Conservation (phyloP, 2,888 invertebrate species). For the Plutella xylostella region DNA sequence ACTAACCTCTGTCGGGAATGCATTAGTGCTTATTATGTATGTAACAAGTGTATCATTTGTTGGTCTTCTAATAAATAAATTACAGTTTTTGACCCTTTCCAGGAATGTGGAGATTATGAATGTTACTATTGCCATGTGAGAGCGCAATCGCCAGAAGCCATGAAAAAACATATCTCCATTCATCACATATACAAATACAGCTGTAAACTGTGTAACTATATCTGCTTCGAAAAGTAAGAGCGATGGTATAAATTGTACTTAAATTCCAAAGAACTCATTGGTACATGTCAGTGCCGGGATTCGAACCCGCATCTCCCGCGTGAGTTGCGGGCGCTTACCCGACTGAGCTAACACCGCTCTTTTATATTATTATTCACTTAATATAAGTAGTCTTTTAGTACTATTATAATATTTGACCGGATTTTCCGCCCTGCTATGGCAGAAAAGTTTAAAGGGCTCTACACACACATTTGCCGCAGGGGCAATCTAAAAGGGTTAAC, state of each 20-base stretch:
- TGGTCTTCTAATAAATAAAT: no score
- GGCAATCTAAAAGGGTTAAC: background rate
- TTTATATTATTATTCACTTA: background rate
- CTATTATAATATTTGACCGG: background rate
- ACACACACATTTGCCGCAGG: background rate
- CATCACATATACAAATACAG: slow-evolving; percentile 29
- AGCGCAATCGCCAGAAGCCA: slow-evolving; percentile 21
- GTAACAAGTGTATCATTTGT: no score
- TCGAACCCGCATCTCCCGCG: no score
- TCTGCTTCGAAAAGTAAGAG: slow-evolving; percentile 31
- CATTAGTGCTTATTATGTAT: background rate
- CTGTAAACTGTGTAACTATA: slow-evolving; percentile 30
- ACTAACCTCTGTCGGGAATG: background rate
- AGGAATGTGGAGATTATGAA: slow-evolving; percentile 18
- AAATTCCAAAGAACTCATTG: no score
- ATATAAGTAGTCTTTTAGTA: background rate
- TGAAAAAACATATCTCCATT: slow-evolving; percentile 24
- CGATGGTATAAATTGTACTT: no score
- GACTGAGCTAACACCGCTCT: no score
- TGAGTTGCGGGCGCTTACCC: no score
- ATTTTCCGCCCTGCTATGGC: background rate
- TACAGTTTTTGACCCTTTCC: background rate
- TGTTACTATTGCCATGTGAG: slow-evolving; percentile 29
- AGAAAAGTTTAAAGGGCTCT: background rate
- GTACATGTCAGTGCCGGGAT: no score